Evolutionary conservation across 2,888 invertebrate genomes (phyloP), one percentile per base, ranked within the genome.

Genomic region (Lithophane leautieri): DNA sequence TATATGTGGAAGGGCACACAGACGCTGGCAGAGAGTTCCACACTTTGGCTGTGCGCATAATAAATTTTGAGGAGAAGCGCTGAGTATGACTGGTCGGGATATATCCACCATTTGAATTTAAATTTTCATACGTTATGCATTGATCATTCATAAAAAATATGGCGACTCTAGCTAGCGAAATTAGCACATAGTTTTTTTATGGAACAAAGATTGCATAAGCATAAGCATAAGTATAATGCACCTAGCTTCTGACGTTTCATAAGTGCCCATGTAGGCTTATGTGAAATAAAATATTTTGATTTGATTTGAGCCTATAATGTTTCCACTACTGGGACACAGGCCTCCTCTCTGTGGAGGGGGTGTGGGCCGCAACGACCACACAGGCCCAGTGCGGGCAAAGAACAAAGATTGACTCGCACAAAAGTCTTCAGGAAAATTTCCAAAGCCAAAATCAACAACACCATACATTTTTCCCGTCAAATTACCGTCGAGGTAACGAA

Each of bases 401-500:
- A 58, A 34, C 28, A 34, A 61, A 61, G 1, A 63, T 44, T 44
- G n/a, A 42, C 9, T 42, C 16, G n/a, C 16, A 28, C n/a, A n/a
- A 12, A 28, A 47, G 1, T 7, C 66, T 34, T 22, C 14, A 9
- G 8, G 28, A 22, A 66, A 34, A 47, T 22, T 14, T 28, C 2
- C 25, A 47, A 28, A 4, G 1, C 1, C 7, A 79, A 63, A 62
- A 25, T 61, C 47, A 28, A 54, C 42, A 56, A 42, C 68, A n/a
- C n/a, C 34, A 69, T 62, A 56, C 8, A 58, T 63, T 70, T 69
- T 69, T 58, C 50, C 50, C 52, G 34, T 42, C 72, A 78, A 63
- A 69, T 81, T 72, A 66, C 60, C 71, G 44, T 4, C 19, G 40
- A 72, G 16, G 69, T 69, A 81, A 83, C 66, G 83, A 81, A 66